phyloP scores from a whole-genome alignment of 2,888 invertebrate genomes.

The Thecophora atra region DNA sequence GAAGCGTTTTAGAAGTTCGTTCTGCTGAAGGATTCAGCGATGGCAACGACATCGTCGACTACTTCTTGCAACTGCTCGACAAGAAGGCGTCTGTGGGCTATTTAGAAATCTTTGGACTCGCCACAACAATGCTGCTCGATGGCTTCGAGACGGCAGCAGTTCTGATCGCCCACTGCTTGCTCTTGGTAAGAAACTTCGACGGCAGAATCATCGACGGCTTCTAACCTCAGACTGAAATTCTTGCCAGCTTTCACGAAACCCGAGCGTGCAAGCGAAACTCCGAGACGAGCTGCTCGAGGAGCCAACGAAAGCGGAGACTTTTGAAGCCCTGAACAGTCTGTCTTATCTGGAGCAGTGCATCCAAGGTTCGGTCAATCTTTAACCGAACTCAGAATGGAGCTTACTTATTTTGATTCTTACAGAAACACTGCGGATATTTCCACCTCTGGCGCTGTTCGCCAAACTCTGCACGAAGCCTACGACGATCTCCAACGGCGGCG shows the following conservation, averaged over 20 bases:
- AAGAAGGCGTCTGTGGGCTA: slow-evolving; percentile 50
- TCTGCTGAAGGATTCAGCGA: slow-evolving; percentile 23
- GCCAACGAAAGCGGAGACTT: slow-evolving; percentile 41
- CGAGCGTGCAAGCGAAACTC: slow-evolving; percentile 50
- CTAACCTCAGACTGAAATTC: not conserved
- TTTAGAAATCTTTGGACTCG: slow-evolving; percentile 52
- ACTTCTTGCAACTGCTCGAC: slow-evolving; percentile 51
- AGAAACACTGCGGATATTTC: slow-evolving; percentile 55
- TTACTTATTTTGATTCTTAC: not conserved
- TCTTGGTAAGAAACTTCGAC: slow-evolving; percentile 50
- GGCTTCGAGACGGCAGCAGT: slow-evolving; percentile 56
- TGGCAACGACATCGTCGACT: slow-evolving; percentile 52
- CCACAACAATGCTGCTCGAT: slow-evolving; percentile 56
- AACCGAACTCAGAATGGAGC: not conserved
- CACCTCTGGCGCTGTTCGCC: slow-evolving; percentile 47
- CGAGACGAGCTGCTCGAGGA: slow-evolving; percentile 47
- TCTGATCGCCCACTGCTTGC: slow-evolving; percentile 51
- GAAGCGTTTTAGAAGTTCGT: slow-evolving; percentile 39
- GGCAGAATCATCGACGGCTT: not conserved
- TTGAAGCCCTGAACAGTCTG: slow-evolving; percentile 50
- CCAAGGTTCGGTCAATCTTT: slow-evolving; percentile 45
- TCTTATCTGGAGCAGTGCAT: slow-evolving; percentile 56
- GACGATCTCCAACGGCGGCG: too few species aligned
- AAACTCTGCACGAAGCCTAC: too few species aligned
- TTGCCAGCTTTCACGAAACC: slow-evolving; percentile 50